A percentile compares a stretch with the other conserved stretches of the same genome.
These are phyloP conservation scores for Glossophaga mutica DNA, from an alignment of 2,797 vertebrate genomes.

Conservation along the genomic window DNA sequence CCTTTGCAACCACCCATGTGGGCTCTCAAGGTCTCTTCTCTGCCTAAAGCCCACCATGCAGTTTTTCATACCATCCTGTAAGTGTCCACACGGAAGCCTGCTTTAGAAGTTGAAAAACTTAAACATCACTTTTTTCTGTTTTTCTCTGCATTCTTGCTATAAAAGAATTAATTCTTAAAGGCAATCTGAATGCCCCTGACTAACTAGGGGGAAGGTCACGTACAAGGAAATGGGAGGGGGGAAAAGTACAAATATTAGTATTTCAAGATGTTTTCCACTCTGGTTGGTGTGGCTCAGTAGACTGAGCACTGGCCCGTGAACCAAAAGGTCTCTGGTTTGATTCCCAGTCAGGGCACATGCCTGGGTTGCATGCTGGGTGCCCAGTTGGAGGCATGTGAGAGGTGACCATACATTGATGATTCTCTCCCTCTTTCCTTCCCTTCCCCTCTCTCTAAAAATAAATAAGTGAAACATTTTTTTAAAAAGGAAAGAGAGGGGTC, in stretches of 20 bases:
- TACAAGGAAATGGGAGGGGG: not conserved
- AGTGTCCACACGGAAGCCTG: not conserved
- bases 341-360: too few relatives aligned
- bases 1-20: not conserved
- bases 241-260: constrained; percentile 1
- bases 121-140: not conserved
- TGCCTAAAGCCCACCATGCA: not conserved
- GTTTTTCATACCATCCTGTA: not conserved
- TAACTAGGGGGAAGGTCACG: not conserved
- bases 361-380: too few relatives aligned
- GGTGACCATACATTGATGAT: too few relatives aligned
- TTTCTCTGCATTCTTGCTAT: not conserved
- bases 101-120: not conserved
- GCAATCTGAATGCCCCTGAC: not conserved
- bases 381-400: too few relatives aligned
- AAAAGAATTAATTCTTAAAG: not conserved
- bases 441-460: too few relatives aligned
- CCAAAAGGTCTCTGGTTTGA: too few relatives aligned
- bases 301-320: too few relatives aligned
- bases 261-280: constrained; percentile 7
- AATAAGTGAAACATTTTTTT: too few relatives aligned
- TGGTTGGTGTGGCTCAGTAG: too few relatives aligned
- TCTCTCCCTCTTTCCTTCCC: too few relatives aligned
- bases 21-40: not conserved
- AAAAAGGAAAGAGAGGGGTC: not conserved